These are phyloP conservation scores for Neotoma lepida DNA, from an alignment of 2,113 vertebrate genomes.

Conservation along the genomic window DNA sequence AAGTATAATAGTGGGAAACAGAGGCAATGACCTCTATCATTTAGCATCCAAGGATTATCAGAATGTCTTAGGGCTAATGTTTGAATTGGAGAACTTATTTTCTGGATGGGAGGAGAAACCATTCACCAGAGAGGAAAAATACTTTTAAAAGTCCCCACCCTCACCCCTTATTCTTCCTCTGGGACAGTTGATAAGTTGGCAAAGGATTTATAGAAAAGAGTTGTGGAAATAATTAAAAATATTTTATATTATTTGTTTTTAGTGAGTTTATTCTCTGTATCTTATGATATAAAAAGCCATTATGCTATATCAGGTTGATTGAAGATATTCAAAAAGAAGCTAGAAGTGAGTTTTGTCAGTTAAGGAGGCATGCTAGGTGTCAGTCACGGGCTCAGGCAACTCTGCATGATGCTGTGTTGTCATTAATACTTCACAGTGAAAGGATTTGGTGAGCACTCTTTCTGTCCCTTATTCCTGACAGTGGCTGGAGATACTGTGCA, in stretches of 20 bases:
- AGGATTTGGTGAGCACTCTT: neutral
- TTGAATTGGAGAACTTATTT: neutral
- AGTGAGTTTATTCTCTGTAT: neutral
- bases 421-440: neutral
- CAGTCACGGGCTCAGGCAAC: neutral
- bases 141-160: neutral
- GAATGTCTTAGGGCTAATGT: neutral
- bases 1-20: neutral
- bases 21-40: neutral
- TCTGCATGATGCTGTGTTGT: neutral
- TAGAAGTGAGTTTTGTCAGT: neutral
- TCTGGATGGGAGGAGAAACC: neutral
- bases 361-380: neutral
- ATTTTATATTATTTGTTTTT: neutral
- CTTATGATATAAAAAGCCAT: neutral
- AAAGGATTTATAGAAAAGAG: neutral
- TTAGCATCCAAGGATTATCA: neutral
- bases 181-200: neutral
- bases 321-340: conserved; percentile 11
- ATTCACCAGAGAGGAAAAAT: neutral
- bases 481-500: neutral
- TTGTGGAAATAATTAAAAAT: neutral
- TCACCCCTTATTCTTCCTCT: neutral
- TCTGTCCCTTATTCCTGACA: neutral
- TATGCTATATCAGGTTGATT: neutral